phyloP scores from a whole-genome alignment of 2,797 vertebrate genomes.

The Thripadectes ignobilis region DNA sequence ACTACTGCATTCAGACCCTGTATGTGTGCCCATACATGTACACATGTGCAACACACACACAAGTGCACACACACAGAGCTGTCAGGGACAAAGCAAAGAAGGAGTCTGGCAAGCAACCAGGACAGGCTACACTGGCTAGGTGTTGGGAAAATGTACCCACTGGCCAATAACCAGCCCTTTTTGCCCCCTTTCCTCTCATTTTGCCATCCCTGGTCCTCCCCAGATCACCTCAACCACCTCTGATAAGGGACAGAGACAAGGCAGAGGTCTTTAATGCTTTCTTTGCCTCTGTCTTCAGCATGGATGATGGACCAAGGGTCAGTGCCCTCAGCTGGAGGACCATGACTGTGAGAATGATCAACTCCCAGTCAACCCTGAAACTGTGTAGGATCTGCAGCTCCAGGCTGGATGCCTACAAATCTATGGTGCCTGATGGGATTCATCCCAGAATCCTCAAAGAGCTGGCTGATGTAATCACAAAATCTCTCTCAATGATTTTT shows the following conservation, averaged over 20 bases:
- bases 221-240: background rate
- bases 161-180: background rate
- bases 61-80: background rate
- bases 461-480: background rate
- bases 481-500: background rate
- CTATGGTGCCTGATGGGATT: background rate
- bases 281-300: background rate
- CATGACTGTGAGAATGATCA: background rate
- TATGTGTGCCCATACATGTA: background rate
- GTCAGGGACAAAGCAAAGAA: background rate
- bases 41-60: background rate
- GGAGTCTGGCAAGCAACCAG: rapidly evolving
- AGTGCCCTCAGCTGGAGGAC: background rate
- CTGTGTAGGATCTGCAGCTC: background rate
- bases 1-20: background rate
- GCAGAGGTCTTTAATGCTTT: background rate
- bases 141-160: rapidly evolving
- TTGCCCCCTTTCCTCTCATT: background rate
- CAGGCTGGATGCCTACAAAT: background rate
- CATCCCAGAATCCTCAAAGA: background rate
- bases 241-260: background rate
- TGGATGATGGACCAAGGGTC: background rate
- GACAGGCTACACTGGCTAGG: background rate
- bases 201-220: background rate
- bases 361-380: background rate